These are phyloP conservation scores for Neolamprologus modestus DNA, from an alignment of 2,113 vertebrate genomes.

Conservation along the genomic window DNA sequence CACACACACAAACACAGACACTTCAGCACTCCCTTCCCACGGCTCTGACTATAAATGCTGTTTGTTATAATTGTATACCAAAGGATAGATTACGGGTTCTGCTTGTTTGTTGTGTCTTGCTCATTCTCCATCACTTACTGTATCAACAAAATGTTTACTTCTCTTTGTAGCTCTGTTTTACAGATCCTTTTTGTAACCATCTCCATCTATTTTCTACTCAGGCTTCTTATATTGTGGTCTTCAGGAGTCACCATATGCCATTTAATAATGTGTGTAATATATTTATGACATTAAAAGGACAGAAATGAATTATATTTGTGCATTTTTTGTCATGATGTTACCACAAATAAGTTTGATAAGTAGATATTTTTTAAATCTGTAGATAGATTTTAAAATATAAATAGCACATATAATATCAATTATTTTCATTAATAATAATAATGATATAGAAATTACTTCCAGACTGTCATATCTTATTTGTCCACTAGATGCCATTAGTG, in stretches of 20 bases:
- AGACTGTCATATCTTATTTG: too few relatives aligned
- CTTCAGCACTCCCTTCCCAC: not conserved
- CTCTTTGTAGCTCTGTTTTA: not conserved
- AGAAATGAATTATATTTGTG: too few relatives aligned
- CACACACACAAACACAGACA: not conserved
- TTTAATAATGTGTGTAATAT: not conserved
- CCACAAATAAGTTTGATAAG: too few relatives aligned
- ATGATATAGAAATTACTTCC: too few relatives aligned
- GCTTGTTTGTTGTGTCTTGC: fast-evolving
- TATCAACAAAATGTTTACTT: not conserved
- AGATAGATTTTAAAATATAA: too few relatives aligned
- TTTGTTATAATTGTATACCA: fast-evolving
- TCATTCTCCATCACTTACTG: fast-evolving
- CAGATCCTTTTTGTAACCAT: not conserved
- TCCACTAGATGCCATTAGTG: too few relatives aligned
- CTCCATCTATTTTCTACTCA: fast-evolving
- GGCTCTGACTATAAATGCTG: fast-evolving
- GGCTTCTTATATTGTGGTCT: fast-evolving
- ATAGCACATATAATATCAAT: too few relatives aligned
- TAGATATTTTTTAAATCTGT: too few relatives aligned
- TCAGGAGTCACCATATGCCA: fast-evolving
- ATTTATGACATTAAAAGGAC: fast-evolving
- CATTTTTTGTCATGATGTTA: too few relatives aligned
- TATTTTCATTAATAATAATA: too few relatives aligned
- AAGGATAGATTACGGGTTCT: fast-evolving